A percentile compares a stretch with the other conserved stretches of the same genome.
Conservation (phyloP, 2,888 invertebrate species). For the Synergus gifuensis region DNA sequence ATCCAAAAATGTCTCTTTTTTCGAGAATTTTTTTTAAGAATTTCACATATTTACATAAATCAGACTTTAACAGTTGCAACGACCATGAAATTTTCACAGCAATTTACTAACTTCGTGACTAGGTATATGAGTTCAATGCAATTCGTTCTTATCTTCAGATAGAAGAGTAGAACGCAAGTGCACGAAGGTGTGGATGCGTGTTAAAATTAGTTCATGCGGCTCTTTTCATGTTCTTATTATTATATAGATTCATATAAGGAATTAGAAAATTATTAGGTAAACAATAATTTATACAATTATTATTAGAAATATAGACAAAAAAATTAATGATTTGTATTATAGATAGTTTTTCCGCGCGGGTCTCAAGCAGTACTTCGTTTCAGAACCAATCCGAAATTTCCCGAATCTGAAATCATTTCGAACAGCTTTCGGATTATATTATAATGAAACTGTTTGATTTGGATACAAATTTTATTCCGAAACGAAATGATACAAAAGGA, state of each 20-base stretch:
- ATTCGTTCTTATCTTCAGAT: conserved; percentile 5
- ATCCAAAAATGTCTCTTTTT: neutral
- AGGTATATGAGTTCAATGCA: conserved; percentile 1
- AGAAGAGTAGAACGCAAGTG: conserved; percentile 17
- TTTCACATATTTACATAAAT: neutral
- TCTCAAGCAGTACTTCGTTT: no score
- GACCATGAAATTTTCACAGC: neutral
- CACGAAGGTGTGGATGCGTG: conserved; percentile 24
- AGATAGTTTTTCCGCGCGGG: no score
- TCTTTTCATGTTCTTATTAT: neutral
- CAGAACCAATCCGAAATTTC: no score
- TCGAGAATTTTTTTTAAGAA: neutral
- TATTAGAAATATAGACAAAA: no score
- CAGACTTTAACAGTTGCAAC: neutral
- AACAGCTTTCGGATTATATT: no score
- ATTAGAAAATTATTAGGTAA: neutral
- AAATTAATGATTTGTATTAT: no score
- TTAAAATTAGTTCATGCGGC: conserved; percentile 20
- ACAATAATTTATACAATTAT: neutral
- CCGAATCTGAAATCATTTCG: no score
- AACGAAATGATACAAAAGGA: no score
- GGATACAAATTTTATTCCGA: no score
- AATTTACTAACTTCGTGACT: neutral
- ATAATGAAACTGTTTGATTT: no score
- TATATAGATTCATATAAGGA: conserved; percentile 1